Evolutionary conservation across 2,888 invertebrate species (phyloP).

Genomic region (Limnephilus marmoratus): DNA sequence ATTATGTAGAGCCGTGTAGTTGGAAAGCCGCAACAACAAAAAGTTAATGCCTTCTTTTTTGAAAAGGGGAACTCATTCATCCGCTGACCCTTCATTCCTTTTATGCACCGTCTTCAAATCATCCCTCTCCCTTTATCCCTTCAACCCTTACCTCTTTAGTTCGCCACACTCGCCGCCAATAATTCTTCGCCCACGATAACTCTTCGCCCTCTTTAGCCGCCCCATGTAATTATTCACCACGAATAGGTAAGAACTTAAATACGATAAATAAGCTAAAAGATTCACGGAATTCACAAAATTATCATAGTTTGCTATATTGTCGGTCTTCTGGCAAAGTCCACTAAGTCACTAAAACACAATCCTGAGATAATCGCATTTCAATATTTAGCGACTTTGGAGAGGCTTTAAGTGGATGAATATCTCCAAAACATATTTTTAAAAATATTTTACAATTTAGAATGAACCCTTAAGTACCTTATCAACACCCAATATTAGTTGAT

Average conservation of each 20-base stretch:
- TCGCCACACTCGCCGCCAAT: background rate
- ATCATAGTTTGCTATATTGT: background rate
- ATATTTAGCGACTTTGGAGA: too few relatives aligned
- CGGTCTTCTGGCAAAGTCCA: too few relatives aligned
- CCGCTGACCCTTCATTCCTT: background rate
- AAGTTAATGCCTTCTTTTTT: background rate
- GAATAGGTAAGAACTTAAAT: background rate
- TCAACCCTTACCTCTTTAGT: background rate
- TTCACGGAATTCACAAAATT: background rate
- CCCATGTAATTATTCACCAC: background rate
- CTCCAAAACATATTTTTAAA: too few relatives aligned
- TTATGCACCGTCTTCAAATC: background rate
- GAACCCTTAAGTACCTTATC: too few relatives aligned
- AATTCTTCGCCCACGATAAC: background rate
- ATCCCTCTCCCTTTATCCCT: background rate
- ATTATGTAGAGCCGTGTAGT: background rate
- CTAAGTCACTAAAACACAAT: too few relatives aligned
- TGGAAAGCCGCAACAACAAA: background rate
- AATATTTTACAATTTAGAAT: too few relatives aligned
- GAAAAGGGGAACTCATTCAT: background rate
- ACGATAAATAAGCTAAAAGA: background rate
- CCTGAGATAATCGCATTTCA: too few relatives aligned
- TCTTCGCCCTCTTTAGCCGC: background rate
- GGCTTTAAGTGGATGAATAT: too few relatives aligned
- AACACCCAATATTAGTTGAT: too few relatives aligned